phyloP scores from a whole-genome alignment of 1,140 invertebrate genomes.

The Drosophila albomicans region DNA sequence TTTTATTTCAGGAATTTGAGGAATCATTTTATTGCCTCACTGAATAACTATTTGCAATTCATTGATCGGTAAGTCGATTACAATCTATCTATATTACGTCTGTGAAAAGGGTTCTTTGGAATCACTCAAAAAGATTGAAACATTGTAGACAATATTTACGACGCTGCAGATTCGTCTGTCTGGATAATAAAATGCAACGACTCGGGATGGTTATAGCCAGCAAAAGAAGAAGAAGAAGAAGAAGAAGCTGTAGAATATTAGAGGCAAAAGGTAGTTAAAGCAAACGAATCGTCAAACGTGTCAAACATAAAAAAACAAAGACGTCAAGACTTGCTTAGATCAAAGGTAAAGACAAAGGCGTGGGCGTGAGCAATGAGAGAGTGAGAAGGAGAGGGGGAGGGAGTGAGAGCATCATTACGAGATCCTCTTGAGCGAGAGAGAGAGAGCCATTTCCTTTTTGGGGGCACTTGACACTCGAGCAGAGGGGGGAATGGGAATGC shows the following conservation, averaged over 20 bases:
- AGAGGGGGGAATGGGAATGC: too few species aligned
- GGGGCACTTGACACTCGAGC: slow-evolving; percentile 24
- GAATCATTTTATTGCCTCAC: too few species aligned
- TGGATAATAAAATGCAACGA: slow-evolving; percentile 23
- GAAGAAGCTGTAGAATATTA: slow-evolving; percentile 18
- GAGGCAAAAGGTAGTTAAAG: slow-evolving; percentile 40
- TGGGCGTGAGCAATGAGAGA: slow-evolving; percentile 27
- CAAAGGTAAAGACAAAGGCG: slow-evolving; percentile 22
- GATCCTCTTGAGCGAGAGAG: slow-evolving; percentile 27
- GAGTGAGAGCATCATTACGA: slow-evolving; percentile 26
- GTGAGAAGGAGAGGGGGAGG: neutral
- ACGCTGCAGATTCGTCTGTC: slow-evolving; percentile 12
- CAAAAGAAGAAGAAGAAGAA: neutral
- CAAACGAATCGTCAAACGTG: slow-evolving; percentile 53
- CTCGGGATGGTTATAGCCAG: neutral
- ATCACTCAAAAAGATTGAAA: neutral
- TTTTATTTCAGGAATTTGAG: too few species aligned
- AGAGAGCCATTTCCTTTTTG: slow-evolving; percentile 46
- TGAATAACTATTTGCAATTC: too few species aligned
- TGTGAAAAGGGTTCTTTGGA: neutral
- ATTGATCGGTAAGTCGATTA: too few species aligned
- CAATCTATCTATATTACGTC: too few species aligned
- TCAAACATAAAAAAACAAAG: slow-evolving; percentile 61
- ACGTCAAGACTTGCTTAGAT: slow-evolving; percentile 17
- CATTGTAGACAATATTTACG: slow-evolving; percentile 16